phyloP scores from a whole-genome alignment of 2,113 vertebrate species.

The Mobula hypostoma region DNA sequence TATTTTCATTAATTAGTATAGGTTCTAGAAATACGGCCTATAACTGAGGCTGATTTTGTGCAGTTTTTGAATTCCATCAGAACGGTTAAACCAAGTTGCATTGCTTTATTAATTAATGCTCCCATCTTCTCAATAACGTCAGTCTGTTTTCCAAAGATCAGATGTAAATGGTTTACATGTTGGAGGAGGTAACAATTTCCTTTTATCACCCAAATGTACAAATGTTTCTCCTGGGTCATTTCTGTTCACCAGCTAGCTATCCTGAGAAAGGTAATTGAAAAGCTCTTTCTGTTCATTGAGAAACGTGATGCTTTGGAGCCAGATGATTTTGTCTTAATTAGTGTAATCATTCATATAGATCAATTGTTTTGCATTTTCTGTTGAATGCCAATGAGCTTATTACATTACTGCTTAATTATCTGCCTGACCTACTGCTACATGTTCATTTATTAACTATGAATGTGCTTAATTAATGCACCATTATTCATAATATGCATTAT shows the following conservation, averaged over 20 bases:
- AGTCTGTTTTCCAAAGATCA: background rate
- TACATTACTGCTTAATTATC: background rate
- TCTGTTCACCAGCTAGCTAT: background rate
- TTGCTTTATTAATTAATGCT: background rate
- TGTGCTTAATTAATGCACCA: background rate
- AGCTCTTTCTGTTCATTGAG: constrained; percentile 3
- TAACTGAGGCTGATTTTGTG: background rate
- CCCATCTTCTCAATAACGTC: background rate
- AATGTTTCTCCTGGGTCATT: background rate
- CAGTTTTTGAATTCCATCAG: background rate
- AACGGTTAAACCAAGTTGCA: background rate
- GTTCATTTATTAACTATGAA: background rate
- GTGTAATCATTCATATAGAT: background rate
- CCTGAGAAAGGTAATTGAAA: background rate
- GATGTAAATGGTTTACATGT: background rate
- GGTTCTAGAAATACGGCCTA: no score
- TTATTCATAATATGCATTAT: background rate
- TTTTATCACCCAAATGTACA: background rate
- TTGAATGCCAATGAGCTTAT: background rate
- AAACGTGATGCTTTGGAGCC: background rate
- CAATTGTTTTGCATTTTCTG: background rate
- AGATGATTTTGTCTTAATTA: background rate
- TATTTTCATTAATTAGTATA: no score
- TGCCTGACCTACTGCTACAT: background rate
- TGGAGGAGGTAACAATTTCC: background rate